Percentiles rank a stretch among this genome's conserved stretches.
Conservation (phyloP, 2,888 invertebrate genomes). For the Dryobota labecula region DNA sequence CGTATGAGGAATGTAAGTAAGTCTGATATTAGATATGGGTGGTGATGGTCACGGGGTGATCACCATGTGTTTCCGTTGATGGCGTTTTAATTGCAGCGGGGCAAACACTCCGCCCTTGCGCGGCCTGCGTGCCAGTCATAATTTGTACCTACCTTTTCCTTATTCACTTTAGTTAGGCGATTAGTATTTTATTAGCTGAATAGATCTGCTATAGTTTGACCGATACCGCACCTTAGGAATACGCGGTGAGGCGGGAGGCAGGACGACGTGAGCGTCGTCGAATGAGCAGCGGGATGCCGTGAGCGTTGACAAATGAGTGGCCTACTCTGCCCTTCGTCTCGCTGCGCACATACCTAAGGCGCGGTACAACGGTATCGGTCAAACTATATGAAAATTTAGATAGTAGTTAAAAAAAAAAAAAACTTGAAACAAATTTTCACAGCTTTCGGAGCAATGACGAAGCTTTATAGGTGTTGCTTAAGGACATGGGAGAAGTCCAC, state of each 20-base stretch:
- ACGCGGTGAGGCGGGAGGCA: too few species aligned
- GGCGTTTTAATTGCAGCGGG: constrained; percentile 82
- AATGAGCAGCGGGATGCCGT: too few species aligned
- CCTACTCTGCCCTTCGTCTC: too few species aligned
- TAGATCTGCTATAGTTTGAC: not conserved
- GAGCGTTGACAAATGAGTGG: too few species aligned
- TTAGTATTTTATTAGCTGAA: not conserved
- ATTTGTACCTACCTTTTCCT: constrained; percentile 26
- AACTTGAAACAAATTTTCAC: not conserved
- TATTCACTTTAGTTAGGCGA: not conserved
- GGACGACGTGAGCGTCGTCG: too few species aligned
- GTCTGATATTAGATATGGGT: constrained; percentile 80
- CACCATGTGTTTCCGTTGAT: constrained; percentile 78
- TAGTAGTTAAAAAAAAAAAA: not conserved
- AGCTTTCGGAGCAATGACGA: not conserved
- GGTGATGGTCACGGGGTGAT: constrained; percentile 85
- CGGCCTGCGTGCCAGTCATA: constrained; percentile 43
- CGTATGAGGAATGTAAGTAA: constrained; percentile 76
- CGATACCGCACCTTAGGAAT: too few species aligned
- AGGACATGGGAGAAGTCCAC: not conserved
- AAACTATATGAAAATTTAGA: not conserved
- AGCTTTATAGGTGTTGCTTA: not conserved
- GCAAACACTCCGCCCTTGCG: constrained; percentile 81
- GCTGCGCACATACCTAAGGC: too few species aligned
- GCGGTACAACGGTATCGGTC: too few species aligned